Evolutionary conservation across 2,797 vertebrate species (phyloP), one percentile per base, ranked within the genome.

Genomic region (Holocentrus rufus): DNA sequence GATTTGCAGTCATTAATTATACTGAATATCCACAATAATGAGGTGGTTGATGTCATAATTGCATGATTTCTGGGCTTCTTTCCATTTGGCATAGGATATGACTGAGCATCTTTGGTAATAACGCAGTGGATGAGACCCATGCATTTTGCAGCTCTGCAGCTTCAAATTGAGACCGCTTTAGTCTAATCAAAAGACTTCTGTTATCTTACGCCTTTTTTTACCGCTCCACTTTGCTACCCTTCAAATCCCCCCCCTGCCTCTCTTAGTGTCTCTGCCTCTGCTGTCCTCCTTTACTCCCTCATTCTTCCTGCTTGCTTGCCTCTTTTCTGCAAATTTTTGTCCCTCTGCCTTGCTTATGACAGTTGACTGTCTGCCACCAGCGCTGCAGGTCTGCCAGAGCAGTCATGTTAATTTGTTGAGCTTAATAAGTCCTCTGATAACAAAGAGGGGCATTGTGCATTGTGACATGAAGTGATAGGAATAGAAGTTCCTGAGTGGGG

Each of bases 401-500:
- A 46, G 61, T 80, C 75, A 31, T 82, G 76, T 83, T 87, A 68
- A 89, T 92, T 88, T 86, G 79, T 75, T 83, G 80, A 80, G 72
- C 67, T 75, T 88, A 80, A 86, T 85, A 90, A 89, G 80, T 81
- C 66, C 68, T 72, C 66, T 1, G 55, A 81, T 72, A 70, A 92
- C 88, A 93, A 91, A 92, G 90, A 76, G 50, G 46, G 42, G 57
- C 82, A 80, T 89, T 93, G 90, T 92, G 80, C 77, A 82, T 81
- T 88, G 89, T 87, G 85, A 88, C 87, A 87, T 81, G 77, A 90
- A 89, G 80, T 89, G 73, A 90, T 87, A 72, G 85, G 74, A 89
- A 86, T 80, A 80, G 77, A 83, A 79, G 77, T 75, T 88, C 79
- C 78, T 81, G 70, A 78, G 74, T 76, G 74, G 72, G 62, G 84